Evolutionary conservation across 2,888 invertebrate species (phyloP), one percentile per base, ranked within the genome.

Genomic region (Atherix ibis): DNA sequence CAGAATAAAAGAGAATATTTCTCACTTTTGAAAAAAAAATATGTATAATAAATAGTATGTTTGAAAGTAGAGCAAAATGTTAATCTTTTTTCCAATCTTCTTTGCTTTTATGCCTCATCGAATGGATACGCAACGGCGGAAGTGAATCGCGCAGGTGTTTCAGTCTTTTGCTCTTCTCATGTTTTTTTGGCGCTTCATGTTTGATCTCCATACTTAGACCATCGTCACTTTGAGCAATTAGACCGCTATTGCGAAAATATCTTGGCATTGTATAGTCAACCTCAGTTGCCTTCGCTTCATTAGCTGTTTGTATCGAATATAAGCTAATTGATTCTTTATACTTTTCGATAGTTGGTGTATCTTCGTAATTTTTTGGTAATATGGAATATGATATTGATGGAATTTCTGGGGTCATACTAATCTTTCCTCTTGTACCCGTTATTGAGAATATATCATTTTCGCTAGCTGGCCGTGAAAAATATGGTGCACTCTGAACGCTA

Each of bases 191-290:
- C n/a, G n/a, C n/a, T n/a, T n/a, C n/a, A n/a, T n/a, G n/a, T n/a
- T n/a, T n/a, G n/a, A n/a, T n/a, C n/a, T n/a, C n/a, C 24, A 48
- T 37, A 0, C 27, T 31, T 5, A 31, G 12, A 43, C 40, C 44
- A 36, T 60, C 58, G 2, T 41, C 48, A 32, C 59, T 61, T 34
- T 57, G 54, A 2, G 60, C 46, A 12, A 58, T 45, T 39, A 55
- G 47, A 18, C 52, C 56, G 2, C 62, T 52, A 2, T 63, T 56
- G 0, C 72, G 66, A 43, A 70, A 73, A 44, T 71, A 71, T 37
- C 73, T 58, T 0, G 73, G 73, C 73, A 73, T 73, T 14, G 71
- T 70, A 35, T 66, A 71, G 41, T 73, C 73, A 32, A 56, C 57
- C 40, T 67, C 64, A 17, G 64, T 59, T 19, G 63, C 62, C 32